A percentile compares a stretch with the other conserved stretches of the same genome.
Conservation (phyloP, 2,888 invertebrate species). For the Drosophila ustulata region DNA sequence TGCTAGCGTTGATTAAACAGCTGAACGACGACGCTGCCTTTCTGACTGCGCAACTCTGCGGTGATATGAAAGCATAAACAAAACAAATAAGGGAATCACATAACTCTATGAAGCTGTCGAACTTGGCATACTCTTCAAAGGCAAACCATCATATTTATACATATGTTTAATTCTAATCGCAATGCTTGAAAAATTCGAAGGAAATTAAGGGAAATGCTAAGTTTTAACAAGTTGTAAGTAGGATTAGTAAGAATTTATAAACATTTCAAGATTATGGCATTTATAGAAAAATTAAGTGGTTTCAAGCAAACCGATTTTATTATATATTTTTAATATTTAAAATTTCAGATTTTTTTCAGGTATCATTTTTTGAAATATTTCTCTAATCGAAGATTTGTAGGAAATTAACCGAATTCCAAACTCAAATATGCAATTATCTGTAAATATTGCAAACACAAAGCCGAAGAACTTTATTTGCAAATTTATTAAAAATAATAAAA, state of each 20-base stretch:
- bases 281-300: too few species aligned
- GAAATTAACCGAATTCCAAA: too few species aligned
- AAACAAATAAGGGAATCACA: slow-evolving; percentile 37
- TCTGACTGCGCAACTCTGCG: slow-evolving; percentile 29
- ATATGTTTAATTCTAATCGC: background rate
- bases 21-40: slow-evolving; percentile 34
- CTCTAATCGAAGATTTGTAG: too few species aligned
- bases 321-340: too few species aligned
- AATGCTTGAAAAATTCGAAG: background rate
- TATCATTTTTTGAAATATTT: too few species aligned
- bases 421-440: too few species aligned
- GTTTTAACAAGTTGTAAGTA: background rate
- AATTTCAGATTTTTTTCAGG: too few species aligned
- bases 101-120: background rate
- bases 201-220: background rate
- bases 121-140: slow-evolving; percentile 19
- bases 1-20: slow-evolving; percentile 67
- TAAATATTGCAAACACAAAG: too few species aligned
- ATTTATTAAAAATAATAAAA: too few species aligned
- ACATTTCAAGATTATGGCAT: background rate
- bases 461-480: too few species aligned
- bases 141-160: background rate
- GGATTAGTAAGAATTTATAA: background rate
- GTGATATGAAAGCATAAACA: slow-evolving; percentile 53
- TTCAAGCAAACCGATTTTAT: too few species aligned